These are phyloP conservation scores for Gobius niger DNA, from an alignment of 2,113 vertebrate species.

Conservation along the genomic window DNA sequence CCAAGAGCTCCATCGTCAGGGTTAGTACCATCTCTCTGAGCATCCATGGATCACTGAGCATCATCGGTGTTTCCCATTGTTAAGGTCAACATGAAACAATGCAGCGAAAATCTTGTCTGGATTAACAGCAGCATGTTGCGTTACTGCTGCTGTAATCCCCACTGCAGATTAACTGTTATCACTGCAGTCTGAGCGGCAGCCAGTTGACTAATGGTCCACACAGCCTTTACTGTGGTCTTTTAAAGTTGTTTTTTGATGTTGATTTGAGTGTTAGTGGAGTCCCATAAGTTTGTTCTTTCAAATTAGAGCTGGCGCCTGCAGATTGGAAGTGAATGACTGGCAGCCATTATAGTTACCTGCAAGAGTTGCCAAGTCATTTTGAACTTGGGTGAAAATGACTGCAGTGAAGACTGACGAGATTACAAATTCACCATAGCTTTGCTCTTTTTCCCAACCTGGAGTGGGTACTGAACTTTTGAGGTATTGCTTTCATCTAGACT, in stretches of 20 bases:
- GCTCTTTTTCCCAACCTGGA: not conserved
- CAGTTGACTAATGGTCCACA: slow-evolving; percentile 52
- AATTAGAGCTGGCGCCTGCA: not conserved
- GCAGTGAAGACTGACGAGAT: not conserved
- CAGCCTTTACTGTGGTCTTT: slow-evolving; percentile 4
- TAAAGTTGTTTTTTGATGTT: not conserved
- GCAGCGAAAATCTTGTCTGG: slow-evolving; percentile 56
- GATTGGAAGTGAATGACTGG: not conserved
- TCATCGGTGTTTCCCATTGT: slow-evolving; percentile 47
- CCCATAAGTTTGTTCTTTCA: not conserved
- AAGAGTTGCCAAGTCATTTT: not conserved
- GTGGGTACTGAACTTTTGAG: not conserved
- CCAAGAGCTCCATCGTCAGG: slow-evolving; percentile 91
- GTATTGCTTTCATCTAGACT: too few relatives aligned
- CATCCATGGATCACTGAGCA: slow-evolving; percentile 31
- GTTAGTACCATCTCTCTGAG: slow-evolving; percentile 77
- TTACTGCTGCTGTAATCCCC: slow-evolving; percentile 58
- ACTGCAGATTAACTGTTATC: slow-evolving; percentile 59
- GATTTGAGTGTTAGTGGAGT: not conserved
- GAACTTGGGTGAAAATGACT: not conserved
- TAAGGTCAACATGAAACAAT: slow-evolving; percentile 57
- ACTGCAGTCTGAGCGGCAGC: slow-evolving; percentile 41
- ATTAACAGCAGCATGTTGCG: slow-evolving; percentile 67
- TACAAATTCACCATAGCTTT: not conserved
- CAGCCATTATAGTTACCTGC: not conserved